Base-by-base conservation (phyloP, 2,888 invertebrate genomes). In the Argyresthia albistria region DNA sequence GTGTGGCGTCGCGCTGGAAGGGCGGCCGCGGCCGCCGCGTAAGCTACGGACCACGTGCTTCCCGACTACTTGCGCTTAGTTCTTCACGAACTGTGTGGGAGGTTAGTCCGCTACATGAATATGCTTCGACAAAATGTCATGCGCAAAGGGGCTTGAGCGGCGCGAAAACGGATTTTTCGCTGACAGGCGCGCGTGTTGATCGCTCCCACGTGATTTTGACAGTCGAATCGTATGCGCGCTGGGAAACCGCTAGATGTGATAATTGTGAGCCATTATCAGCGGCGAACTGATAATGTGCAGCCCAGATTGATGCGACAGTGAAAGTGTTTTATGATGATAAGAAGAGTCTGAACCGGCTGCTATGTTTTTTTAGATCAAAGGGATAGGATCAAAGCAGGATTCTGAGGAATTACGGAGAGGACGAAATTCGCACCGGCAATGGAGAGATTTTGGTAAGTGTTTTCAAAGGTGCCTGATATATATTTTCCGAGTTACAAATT, bases 21-120 rank as follows among this genome's bases (percentile, higher is more conserved):
- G 83, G 84, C 83, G 82, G 78, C 70, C 80, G 83, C 80, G 43
- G 43, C 35, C 46, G 48, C 74, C 78, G 80, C 76, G 80, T 83
- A 83, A 81, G 84, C 82, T 80, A 75, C 75, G 70, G 65, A 73
- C 84, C 86, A 87, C 86, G 86, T 87, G 86, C 83, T 76, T 73
- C 72, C 74, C 80, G 73, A 78, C 76, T 79, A 83, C 80, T 86
- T 83, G 82, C 84, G 84, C 75, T 70, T 70, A 70, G 86, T 87
- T 87, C 84, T 84, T 84, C 83, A 77, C 83, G 76, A 84, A 82
- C 84, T 76, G 81, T 84, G 84, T 86, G 77, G 81, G 84, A 83
- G 86, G 84, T 75, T 81, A 83, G 84, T 83, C 80, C 76, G 80
- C 76, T 82, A 80, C 79, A 79, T 80, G 81, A 78, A 69, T 77